Base-by-base conservation (phyloP, 2,888 invertebrate genomes). In the Drosophila pseudotalamancana region DNA sequence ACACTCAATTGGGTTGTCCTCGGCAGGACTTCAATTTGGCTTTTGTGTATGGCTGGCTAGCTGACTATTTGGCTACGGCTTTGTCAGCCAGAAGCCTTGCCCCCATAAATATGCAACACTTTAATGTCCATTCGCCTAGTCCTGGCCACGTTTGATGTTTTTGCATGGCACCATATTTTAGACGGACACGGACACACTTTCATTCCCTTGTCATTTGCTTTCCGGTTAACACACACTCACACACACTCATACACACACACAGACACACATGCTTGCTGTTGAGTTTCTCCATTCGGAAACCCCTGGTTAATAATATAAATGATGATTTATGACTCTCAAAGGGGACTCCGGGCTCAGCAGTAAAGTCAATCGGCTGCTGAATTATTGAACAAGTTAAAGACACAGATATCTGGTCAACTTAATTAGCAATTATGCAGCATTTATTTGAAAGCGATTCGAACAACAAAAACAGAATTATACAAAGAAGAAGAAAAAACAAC, bases 271-370 rank as follows among this genome's bases (percentile, higher is more conserved):
- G 12, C 63, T 48, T 72, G 68, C 68, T 53, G 53, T 63, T 72
- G 59, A 46, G 56, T 11, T 56, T 56, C 55, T 67, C 73, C 71
- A 65, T 68, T 79, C 63, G 68, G 69, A 62, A 83, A 77, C 77
- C 86, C 87, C 87, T 65, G 77, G 84, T 80, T 82, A 82, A 82
- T 82, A 77, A 86, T 82, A 86, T 82, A 86, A 82, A 86, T 77
- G 84, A 82, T 82, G 87, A 82, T 86, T 82, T 82, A 82, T 82
- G 84, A 55, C 80, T 50, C 80, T 68, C 75, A 31, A 19, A 60
- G 61, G 82, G 29, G 8, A 3, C 3, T 8, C 18, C 18, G 8
- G 18, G 18, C n/a, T 12, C 9, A 32, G 37, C 51, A 3, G 46
- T 27, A 37, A 62, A 64, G 59, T 67, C 79, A 82, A 75, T 72